These are phyloP conservation scores for Phallusia fumigata DNA, from an alignment of 23 tunicate species.

Conservation along the genomic window DNA sequence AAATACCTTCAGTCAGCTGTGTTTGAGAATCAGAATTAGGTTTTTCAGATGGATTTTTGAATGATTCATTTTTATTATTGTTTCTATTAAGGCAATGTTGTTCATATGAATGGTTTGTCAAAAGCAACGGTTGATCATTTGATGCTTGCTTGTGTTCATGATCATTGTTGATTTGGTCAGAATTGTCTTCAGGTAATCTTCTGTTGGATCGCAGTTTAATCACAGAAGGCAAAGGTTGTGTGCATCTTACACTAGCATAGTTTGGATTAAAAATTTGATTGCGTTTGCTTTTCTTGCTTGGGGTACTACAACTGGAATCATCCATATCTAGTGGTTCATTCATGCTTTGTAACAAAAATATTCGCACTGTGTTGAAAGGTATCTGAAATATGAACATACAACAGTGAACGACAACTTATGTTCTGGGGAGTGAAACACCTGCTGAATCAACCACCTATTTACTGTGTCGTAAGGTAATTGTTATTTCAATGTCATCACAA, in stretches of 20 bases:
- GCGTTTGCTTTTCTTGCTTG: slow-evolving; percentile 5
- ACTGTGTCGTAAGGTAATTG: too few species aligned
- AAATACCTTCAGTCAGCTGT: not conserved
- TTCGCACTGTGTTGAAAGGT: too few species aligned
- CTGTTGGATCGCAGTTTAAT: slow-evolving; percentile 10
- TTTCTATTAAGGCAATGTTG: slow-evolving; percentile 2
- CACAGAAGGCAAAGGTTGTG: slow-evolving; percentile 22
- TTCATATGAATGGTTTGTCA: slow-evolving; percentile 10
- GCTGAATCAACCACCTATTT: too few species aligned
- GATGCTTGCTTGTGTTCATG: not conserved
- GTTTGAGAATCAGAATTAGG: slow-evolving; percentile 13
- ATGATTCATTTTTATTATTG: slow-evolving; percentile 5
- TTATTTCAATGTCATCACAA: too few species aligned
- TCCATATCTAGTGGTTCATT: too few species aligned
- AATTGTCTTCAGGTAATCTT: not conserved
- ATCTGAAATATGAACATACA: too few species aligned
- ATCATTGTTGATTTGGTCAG: not conserved
- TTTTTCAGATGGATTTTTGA: not conserved
- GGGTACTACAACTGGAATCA: not conserved
- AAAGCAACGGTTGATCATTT: slow-evolving; percentile 6
- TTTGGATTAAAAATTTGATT: slow-evolving; percentile 22
- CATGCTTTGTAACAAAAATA: too few species aligned
- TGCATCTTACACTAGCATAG: slow-evolving; percentile 25
- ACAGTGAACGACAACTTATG: too few species aligned
- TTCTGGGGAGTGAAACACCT: too few species aligned